Conservation (phyloP, 2,888 invertebrate species). For the Liopterus haemorrhoidalis region DNA sequence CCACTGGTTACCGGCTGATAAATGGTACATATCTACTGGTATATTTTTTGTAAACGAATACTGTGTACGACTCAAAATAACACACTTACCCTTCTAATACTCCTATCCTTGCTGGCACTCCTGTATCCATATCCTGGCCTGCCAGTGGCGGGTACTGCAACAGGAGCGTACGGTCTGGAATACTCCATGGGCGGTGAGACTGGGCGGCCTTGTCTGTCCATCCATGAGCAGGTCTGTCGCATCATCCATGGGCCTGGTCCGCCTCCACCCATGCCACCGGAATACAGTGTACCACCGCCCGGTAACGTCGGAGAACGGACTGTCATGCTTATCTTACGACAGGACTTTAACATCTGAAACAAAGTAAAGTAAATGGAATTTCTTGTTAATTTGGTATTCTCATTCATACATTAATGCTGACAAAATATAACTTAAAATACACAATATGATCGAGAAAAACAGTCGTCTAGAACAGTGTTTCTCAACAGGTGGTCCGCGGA, state of each 20-base stretch:
- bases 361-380: slow-evolving; percentile 26
- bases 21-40: no score
- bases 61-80: no score
- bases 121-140: slow-evolving; percentile 39
- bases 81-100: slow-evolving; percentile 56
- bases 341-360: slow-evolving; percentile 80
- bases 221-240: slow-evolving; percentile 88
- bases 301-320: slow-evolving; percentile 75
- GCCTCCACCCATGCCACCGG: slow-evolving; percentile 45
- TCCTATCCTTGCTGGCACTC: slow-evolving; percentile 58
- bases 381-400: no score
- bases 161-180: slow-evolving; percentile 43
- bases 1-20: no score
- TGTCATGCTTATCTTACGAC: slow-evolving; percentile 82
- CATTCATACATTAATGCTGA: no score
- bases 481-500: no score
- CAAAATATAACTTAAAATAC: no score
- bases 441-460: no score
- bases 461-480: no score
- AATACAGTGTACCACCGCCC: slow-evolving; percentile 41
- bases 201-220: slow-evolving; percentile 84
- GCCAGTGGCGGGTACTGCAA: slow-evolving; percentile 39
- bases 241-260: slow-evolving; percentile 49
- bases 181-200: slow-evolving; percentile 76
- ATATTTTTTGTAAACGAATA: no score